Base-by-base conservation (phyloP, 2,113 vertebrate species). In the Cygnus buccinator region DNA sequence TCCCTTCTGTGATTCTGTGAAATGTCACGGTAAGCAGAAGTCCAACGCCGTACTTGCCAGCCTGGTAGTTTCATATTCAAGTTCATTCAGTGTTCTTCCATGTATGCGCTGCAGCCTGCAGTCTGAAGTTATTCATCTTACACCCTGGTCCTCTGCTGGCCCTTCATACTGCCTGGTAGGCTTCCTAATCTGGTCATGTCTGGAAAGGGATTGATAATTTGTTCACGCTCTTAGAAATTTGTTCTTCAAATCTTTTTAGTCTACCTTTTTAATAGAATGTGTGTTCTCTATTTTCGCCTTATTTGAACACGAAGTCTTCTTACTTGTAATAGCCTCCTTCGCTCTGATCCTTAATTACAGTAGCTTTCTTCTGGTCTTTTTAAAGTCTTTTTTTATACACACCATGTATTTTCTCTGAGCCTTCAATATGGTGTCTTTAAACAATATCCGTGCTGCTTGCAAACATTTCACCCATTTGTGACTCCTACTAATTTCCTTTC, bases 291-390 rank as follows among this genome's bases (percentile, higher is more conserved):
- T 91, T 96, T 94, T 87, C 46, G 4, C 78, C 10, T 9, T 96
- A 84, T 97, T 96, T 94, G 95, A 96, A 94, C 91, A 95, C 0
- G 6, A 94, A 92, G 66, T 87, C 87, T 92, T 89, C 95, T 84
- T 87, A 59, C 94, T 93, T 76, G 80, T 94, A 95, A 94, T 85
- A 95, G 62, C 87, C 81, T 96, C 84, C 80, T 96, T 95, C 8
- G 1, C 94, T 94, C 89, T 94, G 91, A 95, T 95, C 91, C 94
- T 95, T 97, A 97, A 96, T 96, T 96, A 87, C 84, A 77, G 77
- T 87, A 65, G 89, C 87, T 94, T 89, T 96, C 87, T 92, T 84
- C 94, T 84, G 70, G 94, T 94, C 95, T 87, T 95, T 97, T 91
- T 12, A 44, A 81, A 94, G 71, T 43, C 89, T 94, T 94, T 95